Evolutionary conservation across 2,797 vertebrate genomes (phyloP).

Genomic region (Acipenser ruthenus): DNA sequence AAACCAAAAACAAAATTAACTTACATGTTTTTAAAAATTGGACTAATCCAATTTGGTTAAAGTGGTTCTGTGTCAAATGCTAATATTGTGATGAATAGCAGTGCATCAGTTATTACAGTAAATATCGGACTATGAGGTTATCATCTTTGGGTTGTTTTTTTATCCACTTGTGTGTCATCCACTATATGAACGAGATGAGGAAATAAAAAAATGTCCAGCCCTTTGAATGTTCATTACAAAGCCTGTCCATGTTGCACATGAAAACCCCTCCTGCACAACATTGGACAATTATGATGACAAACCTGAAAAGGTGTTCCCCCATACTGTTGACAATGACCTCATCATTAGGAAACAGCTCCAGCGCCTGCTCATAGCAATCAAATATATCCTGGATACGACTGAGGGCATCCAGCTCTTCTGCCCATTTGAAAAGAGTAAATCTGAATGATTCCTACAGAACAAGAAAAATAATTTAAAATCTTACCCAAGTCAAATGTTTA

Average conservation of each 20-base stretch:
- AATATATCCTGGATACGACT: conserved; percentile 85
- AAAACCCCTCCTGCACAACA: too few relatives aligned
- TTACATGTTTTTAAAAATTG: not conserved
- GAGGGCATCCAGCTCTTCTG: conserved; percentile 83
- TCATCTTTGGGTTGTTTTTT: not conserved
- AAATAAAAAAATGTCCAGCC: not conserved
- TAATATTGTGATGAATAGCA: too few relatives aligned
- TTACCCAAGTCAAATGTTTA: too few relatives aligned
- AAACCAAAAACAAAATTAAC: not conserved
- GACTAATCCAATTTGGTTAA: too few relatives aligned
- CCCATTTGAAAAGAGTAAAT: conserved; percentile 88
- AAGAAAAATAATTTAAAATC: not conserved
- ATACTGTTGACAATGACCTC: conserved; percentile 95
- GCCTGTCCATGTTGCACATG: too few relatives aligned
- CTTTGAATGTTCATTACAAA: too few relatives aligned
- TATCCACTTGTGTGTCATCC: not conserved
- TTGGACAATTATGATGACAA: conserved; percentile 12
- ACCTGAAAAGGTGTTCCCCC: conserved; percentile 97
- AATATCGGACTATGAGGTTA: too few relatives aligned
- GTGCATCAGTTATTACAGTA: too few relatives aligned
- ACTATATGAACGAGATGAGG: not conserved
- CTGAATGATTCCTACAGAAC: conserved; percentile 82
- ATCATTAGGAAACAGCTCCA: conserved; percentile 84
- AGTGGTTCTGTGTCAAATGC: too few relatives aligned
- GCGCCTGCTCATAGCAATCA: conserved; percentile 87